Base-by-base conservation (phyloP, 2,888 invertebrate genomes). In the Lobophora halterata region DNA sequence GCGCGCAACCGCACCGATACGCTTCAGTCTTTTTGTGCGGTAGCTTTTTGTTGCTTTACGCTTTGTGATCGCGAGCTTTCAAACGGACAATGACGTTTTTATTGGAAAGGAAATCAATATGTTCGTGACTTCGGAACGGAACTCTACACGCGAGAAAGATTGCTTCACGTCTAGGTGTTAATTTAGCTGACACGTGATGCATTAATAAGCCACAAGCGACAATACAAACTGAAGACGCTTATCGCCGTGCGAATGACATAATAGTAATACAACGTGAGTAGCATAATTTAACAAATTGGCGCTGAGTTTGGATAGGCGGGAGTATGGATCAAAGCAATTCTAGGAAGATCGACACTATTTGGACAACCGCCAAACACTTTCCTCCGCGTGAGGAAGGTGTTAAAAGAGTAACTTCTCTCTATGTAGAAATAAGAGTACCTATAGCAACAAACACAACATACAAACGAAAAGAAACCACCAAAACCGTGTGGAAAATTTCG, bases 1-100 rank as follows among this genome's bases (percentile, higher is more conserved):
- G 74, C 77, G 65, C 67, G 71, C 69, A 77, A 78, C 77, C 74
- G 61, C 77, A 74, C 63, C 71, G 70, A 71, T 71, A 71, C 62
- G 64, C 55, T 56, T 52, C 61, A 62, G 60, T 59, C 65, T 79
- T 82, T 83, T 80, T 80, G 68, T 78, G 71, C 68, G 71, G 70
- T 71, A 71, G 70, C 71, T 80, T 80, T 80, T 79, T 83, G 77
- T 80, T 71, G 71, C 75, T 81, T 77, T 71, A 79, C 76, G 79
- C 81, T 79, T 78, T 81, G 72, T 81, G 79, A 73, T 61, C 67
- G 61, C 63, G 58, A 74, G 76, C 77, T 79, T 80, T 79, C 70
- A 73, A 79, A 76, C 64, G 70, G 67, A 81, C 79, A 80, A 81
- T 75, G 59, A 54, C 52, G 67, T 72, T 71, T 79, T 76, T 73